Conservation (phyloP, 2,888 invertebrate genomes). For the Amaurobius ferox region DNA sequence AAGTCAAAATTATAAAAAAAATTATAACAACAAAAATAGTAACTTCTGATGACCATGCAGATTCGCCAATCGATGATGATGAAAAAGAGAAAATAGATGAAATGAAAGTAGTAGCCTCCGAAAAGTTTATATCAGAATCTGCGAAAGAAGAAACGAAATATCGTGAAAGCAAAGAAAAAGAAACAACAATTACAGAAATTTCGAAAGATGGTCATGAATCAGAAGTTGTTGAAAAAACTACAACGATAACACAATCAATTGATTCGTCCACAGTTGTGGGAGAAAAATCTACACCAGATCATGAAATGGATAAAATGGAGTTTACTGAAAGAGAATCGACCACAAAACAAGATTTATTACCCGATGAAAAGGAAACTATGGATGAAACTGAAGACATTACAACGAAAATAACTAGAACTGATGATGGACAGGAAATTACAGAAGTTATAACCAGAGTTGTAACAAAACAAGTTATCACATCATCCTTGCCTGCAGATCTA, state of each 20-base stretch:
- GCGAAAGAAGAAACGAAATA: no score
- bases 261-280: background rate
- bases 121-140: no score
- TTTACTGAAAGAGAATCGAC: background rate
- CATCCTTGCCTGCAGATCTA: background rate
- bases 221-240: background rate
- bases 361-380: background rate
- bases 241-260: background rate
- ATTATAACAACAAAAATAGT: background rate
- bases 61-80: background rate
- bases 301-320: background rate
- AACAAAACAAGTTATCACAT: background rate
- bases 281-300: background rate
- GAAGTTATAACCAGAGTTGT: slow-evolving; percentile 1
- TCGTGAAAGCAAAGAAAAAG: no score
- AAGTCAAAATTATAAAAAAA: background rate
- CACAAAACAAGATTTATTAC: background rate
- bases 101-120: no score
- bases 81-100: background rate
- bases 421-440: background rate
- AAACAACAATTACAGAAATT: background rate
- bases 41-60: background rate
- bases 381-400: background rate
- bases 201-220: background rate
- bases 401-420: background rate